Evolutionary conservation across 1,140 invertebrate genomes (phyloP).

Genomic region (Conus betulinus): DNA sequence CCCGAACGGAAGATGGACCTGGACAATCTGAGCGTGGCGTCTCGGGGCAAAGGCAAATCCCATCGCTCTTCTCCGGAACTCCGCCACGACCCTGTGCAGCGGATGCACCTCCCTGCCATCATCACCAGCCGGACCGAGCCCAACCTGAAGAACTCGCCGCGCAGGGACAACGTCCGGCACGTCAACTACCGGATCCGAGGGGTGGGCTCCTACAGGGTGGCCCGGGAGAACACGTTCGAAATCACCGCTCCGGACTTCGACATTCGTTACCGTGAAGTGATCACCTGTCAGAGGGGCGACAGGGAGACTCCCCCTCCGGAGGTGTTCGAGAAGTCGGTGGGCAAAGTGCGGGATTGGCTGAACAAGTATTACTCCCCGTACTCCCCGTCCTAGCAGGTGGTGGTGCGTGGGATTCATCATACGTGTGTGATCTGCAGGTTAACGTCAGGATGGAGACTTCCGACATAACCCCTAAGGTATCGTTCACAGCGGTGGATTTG

Average conservation of each 20-base stretch:
- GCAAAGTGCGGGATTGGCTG: constrained; percentile 43
- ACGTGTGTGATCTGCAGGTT: background rate
- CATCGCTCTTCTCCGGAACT: background rate
- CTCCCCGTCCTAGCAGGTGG: background rate
- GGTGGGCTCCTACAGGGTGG: constrained; percentile 24
- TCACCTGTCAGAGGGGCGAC: constrained; percentile 46
- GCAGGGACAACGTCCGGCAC: constrained; percentile 10
- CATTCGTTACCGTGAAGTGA: constrained; percentile 58
- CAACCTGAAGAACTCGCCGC: constrained; percentile 18
- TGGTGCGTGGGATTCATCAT: no score
- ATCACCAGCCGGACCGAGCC: constrained; percentile 28
- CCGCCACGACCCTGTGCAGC: constrained; percentile 17
- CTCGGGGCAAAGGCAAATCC: background rate
- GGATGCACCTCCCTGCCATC: constrained; percentile 47
- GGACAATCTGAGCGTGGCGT: constrained; percentile 10
- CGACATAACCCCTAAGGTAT: no score
- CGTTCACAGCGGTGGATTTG: no score
- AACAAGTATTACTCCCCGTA: constrained; percentile 26
- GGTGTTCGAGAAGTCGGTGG: constrained; percentile 47
- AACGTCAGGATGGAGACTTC: no score
- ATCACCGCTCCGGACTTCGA: constrained; percentile 62
- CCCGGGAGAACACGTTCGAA: constrained; percentile 58
- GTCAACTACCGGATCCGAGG: constrained; percentile 27
- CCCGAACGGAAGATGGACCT: background rate
- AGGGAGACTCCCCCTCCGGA: constrained; percentile 53